Evolutionary conservation across 2,113 vertebrate species (phyloP).

Genomic region (Eclectus roratus): DNA sequence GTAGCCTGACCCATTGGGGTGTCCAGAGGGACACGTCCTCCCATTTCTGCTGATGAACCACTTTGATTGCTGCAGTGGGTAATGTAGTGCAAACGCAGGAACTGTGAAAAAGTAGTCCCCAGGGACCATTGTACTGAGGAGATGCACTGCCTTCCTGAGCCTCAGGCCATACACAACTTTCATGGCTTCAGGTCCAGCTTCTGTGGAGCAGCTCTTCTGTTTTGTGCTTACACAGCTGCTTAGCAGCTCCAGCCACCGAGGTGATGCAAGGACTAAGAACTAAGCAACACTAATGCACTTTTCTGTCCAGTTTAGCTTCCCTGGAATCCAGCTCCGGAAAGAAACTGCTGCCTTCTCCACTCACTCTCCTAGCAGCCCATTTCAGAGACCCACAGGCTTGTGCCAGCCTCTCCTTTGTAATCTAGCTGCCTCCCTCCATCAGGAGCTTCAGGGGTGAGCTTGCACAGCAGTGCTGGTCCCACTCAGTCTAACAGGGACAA

Average conservation of each 20-base stretch:
- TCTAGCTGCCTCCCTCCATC: neutral
- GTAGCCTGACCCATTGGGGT: neutral
- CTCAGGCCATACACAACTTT: neutral
- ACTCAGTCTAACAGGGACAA: neutral
- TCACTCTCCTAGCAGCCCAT: neutral
- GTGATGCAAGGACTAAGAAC: neutral
- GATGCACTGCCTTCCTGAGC: neutral
- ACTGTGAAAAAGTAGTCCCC: neutral
- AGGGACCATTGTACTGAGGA: rapidly evolving
- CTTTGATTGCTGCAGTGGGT: neutral
- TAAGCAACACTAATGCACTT: neutral
- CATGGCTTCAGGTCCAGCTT: neutral
- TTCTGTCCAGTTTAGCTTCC: neutral
- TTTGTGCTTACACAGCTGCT: neutral
- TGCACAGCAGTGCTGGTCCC: neutral
- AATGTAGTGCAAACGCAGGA: neutral
- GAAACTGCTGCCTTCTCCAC: neutral
- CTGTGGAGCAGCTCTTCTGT: neutral
- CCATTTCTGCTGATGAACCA: neutral
- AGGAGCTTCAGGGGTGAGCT: neutral
- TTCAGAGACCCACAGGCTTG: neutral
- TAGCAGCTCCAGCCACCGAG: neutral
- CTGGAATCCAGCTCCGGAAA: neutral
- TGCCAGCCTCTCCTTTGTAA: neutral
- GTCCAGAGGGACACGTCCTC: neutral